Evolutionary conservation across 1,140 invertebrate genomes (phyloP), one percentile per base, ranked within the genome.

Genomic region (Leptinotarsa defecta): DNA sequence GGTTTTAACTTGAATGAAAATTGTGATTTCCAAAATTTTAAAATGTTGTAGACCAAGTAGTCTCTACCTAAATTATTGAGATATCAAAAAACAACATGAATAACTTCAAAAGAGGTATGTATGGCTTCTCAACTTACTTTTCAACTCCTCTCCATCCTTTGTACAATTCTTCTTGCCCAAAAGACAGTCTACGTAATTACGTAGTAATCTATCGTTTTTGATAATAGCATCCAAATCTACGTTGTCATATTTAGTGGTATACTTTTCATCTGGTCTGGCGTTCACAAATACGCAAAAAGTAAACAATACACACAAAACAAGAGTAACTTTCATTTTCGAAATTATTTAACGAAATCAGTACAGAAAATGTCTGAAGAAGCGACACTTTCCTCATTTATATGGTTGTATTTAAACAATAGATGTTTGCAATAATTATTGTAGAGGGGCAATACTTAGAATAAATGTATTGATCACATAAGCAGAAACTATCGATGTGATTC

Each of bases 161-260:
- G 90, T 92, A 83, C 93, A 94, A 13, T 88, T 88, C 15, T 90
- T 91, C 49, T 86, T 86, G 0, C 91, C 90, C 76, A 93, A 73
- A 2, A 94, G 76, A 81, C 93, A 94, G 74, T 92, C 89, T 13
- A 87, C 81, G 77, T 94, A 93, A 62, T 88, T 90, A 1, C 82
- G 84, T 6, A 93, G 83, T 43, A 94, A 84, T 48, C 92, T 86
- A 1, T 91, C 89, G 71, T 90, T 94, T 1, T 85, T 83, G 2
- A 94, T 81, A 72, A 94, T 91, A 76, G 91, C 87, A 63, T 93
- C 89, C 20, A 94, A n/a, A 82, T 94, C 85, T 48, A 94, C 86
- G 78, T 91, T 90, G 82, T 94, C 93, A 78, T 89, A 94, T 84
- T 91, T 93, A 27, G 87, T 89, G 0, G 91, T 91, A 80, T 94